phyloP scores from a whole-genome alignment of 2,113 vertebrate species.

The Hydrochoerus hydrochaeris region DNA sequence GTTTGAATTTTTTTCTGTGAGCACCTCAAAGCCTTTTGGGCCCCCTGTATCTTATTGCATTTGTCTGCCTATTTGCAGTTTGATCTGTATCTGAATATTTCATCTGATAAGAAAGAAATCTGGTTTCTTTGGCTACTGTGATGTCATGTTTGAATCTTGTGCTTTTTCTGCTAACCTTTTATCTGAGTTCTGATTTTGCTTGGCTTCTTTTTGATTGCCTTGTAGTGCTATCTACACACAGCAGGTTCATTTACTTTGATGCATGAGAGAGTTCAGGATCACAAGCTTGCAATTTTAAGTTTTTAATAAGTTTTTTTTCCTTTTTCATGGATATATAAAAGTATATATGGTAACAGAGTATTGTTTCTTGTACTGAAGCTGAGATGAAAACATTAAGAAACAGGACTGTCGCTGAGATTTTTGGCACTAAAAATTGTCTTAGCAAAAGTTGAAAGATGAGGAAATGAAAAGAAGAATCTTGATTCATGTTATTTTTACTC shows the following conservation, averaged over 20 bases:
- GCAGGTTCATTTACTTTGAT: not conserved
- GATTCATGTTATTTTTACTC: not conserved
- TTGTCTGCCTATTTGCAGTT: not conserved
- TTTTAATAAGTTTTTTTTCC: conserved; percentile 41
- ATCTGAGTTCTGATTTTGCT: not conserved
- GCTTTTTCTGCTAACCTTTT: not conserved
- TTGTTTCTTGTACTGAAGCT: not conserved
- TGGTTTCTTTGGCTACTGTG: not conserved
- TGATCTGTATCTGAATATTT: not conserved
- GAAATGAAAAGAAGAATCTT: not conserved
- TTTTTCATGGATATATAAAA: not conserved
- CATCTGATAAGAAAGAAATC: conserved; percentile 7
- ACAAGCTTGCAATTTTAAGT: not conserved
- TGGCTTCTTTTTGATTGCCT: not conserved
- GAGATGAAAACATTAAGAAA: conserved; percentile 12
- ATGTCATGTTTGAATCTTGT: not conserved
- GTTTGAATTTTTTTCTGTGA: not conserved
- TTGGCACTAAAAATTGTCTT: not conserved
- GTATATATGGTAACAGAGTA: not conserved
- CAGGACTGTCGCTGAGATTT: not conserved
- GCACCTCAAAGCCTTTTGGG: not conserved
- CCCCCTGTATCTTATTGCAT: not conserved
- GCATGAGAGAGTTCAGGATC: not conserved
- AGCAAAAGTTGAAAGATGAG: not conserved
- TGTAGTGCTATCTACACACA: not conserved